A percentile compares a stretch with the other conserved stretches of the same genome.
Evolutionary conservation across 2,113 vertebrate genomes (phyloP).

Genomic region (Cercocebus atys): DNA sequence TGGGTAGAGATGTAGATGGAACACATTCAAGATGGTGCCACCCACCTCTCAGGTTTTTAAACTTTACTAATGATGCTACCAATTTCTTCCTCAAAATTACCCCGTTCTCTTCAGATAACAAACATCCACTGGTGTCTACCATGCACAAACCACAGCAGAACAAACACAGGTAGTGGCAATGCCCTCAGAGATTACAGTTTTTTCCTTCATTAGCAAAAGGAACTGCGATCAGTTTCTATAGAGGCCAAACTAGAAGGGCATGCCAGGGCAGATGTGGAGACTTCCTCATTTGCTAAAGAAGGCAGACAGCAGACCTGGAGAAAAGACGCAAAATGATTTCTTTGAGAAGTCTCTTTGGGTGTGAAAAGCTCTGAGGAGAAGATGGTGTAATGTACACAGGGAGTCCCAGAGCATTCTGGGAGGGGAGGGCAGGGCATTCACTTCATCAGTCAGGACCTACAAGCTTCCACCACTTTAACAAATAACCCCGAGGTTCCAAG

Average conservation of each 20-base stretch:
- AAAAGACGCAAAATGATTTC: not conserved
- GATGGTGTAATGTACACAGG: not conserved
- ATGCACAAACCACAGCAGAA: not conserved
- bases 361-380: not conserved
- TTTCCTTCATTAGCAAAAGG: not conserved
- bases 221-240: not conserved
- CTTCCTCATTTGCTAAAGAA: not conserved
- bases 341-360: not conserved
- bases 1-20: not conserved
- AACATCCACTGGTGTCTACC: not conserved
- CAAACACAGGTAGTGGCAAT: not conserved
- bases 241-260: not conserved
- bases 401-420: not conserved
- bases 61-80: not conserved
- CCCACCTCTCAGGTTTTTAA: not conserved
- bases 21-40: not conserved
- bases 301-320: not conserved
- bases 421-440: not conserved
- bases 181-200: not conserved
- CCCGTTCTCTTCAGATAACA: not conserved
- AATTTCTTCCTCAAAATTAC: not conserved
- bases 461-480: not conserved
- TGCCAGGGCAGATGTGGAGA: not conserved
- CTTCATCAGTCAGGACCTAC: not conserved
- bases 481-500: not conserved